A percentile compares a stretch with the other conserved stretches of the same genome.
phyloP scores from a whole-genome alignment of 2,797 vertebrate species.

The Spondyliosoma cantharus region DNA sequence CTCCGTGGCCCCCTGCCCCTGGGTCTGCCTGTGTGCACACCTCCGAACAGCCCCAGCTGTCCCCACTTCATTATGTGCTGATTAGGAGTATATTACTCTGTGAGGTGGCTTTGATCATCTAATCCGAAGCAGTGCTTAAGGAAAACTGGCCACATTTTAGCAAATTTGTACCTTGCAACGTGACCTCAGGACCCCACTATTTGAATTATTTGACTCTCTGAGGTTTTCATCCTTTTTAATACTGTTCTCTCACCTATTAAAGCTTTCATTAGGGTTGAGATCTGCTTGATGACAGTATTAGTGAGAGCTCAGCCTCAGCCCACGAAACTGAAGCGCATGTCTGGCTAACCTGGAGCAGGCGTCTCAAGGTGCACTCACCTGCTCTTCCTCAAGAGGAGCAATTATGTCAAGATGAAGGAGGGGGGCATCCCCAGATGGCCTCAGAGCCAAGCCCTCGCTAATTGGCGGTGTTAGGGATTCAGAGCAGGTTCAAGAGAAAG shows the following conservation, averaged over 20 bases:
- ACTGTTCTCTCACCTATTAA: conserved; percentile 68
- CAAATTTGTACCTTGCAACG: conserved; percentile 26
- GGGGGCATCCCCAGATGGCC: conserved; percentile 76
- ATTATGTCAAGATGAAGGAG: conserved; percentile 83
- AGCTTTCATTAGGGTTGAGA: conserved; percentile 78
- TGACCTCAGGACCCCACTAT: conserved; percentile 36
- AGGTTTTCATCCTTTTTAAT: conserved; percentile 55
- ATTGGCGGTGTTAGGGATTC: conserved; percentile 83
- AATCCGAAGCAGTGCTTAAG: conserved; percentile 29
- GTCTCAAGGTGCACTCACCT: conserved; percentile 81
- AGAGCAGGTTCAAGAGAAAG: conserved; percentile 70
- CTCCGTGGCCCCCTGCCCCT: conserved; percentile 55
- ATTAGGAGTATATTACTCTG: conserved; percentile 63
- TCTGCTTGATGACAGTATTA: conserved; percentile 80
- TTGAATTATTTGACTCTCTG: conserved; percentile 38
- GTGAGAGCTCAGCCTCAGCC: conserved; percentile 71
- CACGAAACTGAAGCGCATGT: conserved; percentile 75
- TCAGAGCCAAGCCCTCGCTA: conserved; percentile 78
- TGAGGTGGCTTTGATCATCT: conserved; percentile 40
- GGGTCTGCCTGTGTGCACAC: conserved; percentile 45
- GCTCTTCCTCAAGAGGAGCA: conserved; percentile 86
- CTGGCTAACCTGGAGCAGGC: conserved; percentile 71
- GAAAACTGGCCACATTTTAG: conserved; percentile 28
- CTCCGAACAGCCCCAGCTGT: conserved; percentile 72
- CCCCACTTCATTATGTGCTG: conserved; percentile 75